Conservation (phyloP, 2,113 vertebrate genomes). For the Chunga burmeisteri region DNA sequence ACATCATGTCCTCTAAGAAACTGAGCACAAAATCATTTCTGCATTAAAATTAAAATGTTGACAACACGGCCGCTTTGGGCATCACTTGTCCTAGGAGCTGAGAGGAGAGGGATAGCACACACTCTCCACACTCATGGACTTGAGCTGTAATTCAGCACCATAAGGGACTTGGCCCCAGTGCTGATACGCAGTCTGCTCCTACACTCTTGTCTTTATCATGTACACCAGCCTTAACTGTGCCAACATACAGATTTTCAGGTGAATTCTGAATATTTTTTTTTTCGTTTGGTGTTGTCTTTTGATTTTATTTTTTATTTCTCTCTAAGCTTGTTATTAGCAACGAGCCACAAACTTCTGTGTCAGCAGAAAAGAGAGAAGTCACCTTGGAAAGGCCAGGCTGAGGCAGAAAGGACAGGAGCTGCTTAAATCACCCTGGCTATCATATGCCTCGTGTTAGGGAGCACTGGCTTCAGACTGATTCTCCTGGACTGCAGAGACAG, state of each 20-base stretch:
- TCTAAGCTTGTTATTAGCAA: background rate
- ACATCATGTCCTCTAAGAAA: background rate
- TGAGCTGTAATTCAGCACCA: background rate
- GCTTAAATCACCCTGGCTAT: background rate
- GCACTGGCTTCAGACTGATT: background rate
- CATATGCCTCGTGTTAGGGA: background rate
- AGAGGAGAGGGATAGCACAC: background rate
- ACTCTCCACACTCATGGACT: background rate
- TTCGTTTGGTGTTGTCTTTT: background rate
- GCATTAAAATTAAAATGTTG: background rate
- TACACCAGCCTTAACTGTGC: background rate
- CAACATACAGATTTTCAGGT: background rate
- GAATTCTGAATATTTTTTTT: background rate
- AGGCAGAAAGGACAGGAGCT: background rate
- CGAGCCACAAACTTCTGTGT: background rate
- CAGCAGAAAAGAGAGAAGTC: background rate
- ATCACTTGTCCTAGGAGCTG: background rate
- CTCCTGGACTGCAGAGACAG: background rate
- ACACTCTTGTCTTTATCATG: background rate
- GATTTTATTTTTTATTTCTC: background rate
- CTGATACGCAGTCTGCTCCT: background rate
- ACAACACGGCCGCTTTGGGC: background rate
- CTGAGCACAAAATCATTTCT: background rate
- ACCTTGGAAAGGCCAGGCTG: background rate
- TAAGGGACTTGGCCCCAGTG: background rate